Base-by-base conservation (phyloP, 2,113 vertebrate species). In the Microcebus tavaratra region DNA sequence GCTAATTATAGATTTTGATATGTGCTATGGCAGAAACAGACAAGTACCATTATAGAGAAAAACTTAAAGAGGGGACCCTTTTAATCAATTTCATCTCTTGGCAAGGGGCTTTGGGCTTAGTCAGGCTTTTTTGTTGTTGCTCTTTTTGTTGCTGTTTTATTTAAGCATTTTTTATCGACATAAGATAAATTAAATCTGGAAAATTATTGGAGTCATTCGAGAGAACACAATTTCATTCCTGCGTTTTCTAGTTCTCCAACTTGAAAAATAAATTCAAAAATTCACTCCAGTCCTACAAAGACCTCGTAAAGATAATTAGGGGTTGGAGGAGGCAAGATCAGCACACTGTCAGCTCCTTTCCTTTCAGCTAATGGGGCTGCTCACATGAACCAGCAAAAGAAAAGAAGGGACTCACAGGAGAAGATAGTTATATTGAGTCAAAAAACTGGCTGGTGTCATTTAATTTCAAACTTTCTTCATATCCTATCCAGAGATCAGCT, bases 381-480 rank as follows among this genome's bases (percentile, higher is more conserved):
- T 55, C n/a, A 45, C 27, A 63, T 14, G 84, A 78, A 85, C 3
- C 23, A 76, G 15, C 50, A 82, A 97, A 72, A 36, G 36, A 45
- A 90, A 73, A 75, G 13, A 89, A 76, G 55, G 39, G 34, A 27
- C 68, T 34, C 76, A 17, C 34, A 91, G 6, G 39, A 29, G 8
- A 82, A 25, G 27, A 53, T 53, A 76, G 55, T 68, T 59, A 63
- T 25, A 39, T 12, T 63, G 55, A 90, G 63, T 80, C 7, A 36
- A 91, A 88, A 93, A 67, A 45, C 13, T 92, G 27, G 31, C 75
- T 94, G 57, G 29, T 90, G 20, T 75, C 50, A 87, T 90, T 94
- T 92, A 65, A 94, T 81, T 95, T 96, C 76, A 84, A 94, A 90
- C 27, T 75, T 83, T 9, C 48, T 94, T 57, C 20, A 27, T 94